phyloP scores from a whole-genome alignment of 2,888 invertebrate species.

The Chaitophorus viminalis region DNA sequence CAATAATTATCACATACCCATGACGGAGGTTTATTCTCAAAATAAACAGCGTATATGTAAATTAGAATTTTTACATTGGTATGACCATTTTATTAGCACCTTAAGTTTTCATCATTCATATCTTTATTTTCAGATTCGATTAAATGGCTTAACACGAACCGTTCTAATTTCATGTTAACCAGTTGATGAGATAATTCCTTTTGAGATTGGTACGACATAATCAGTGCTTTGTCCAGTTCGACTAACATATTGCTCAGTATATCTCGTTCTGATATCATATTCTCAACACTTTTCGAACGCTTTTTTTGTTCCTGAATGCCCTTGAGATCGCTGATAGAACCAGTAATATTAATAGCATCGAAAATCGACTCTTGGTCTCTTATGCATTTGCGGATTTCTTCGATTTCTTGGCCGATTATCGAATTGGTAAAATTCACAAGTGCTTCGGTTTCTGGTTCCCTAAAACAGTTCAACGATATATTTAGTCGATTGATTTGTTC shows the following conservation, averaged over 20 bases:
- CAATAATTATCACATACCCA: too few relatives aligned
- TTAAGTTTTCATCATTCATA: too few relatives aligned
- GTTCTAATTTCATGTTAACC: not conserved
- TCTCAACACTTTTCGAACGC: not conserved
- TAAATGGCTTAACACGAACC: not conserved
- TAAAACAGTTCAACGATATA: not conserved
- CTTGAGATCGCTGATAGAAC: not conserved
- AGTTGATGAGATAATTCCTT: not conserved
- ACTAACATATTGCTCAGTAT: not conserved
- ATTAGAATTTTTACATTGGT: too few relatives aligned
- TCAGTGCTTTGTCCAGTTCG: not conserved
- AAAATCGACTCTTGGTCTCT: not conserved
- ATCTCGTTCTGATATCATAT: not conserved
- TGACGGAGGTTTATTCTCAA: too few relatives aligned
- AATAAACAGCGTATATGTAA: too few relatives aligned
- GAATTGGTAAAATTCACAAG: not conserved
- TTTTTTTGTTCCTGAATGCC: not conserved
- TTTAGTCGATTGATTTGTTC: not conserved
- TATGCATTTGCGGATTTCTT: not conserved
- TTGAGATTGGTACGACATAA: not conserved
- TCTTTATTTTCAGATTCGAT: not conserved
- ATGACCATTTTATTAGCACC: too few relatives aligned
- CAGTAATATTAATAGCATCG: not conserved
- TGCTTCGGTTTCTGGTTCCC: not conserved
- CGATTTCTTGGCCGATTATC: not conserved